Conservation (phyloP, 1,140 invertebrate genomes). For the Drosophila mayri region DNA sequence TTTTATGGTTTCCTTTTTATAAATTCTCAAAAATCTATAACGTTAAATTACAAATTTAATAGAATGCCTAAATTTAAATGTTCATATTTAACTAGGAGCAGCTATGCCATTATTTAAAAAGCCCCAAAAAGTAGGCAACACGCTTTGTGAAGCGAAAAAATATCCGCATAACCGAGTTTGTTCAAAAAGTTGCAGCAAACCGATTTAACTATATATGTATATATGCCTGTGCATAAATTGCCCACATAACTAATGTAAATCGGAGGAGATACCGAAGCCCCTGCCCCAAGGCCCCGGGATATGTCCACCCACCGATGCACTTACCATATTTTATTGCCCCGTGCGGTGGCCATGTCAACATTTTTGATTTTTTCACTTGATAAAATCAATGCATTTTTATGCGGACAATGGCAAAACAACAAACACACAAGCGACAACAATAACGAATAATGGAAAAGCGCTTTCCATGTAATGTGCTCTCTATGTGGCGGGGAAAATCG, state of each 20-base stretch:
- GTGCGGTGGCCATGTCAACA: constrained; percentile 64
- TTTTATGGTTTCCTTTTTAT: background rate
- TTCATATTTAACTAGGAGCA: background rate
- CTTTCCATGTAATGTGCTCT: constrained; percentile 61
- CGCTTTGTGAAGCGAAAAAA: constrained; percentile 7
- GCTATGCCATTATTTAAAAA: constrained; percentile 1
- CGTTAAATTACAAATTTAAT: background rate
- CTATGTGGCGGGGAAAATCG: constrained; percentile 39
- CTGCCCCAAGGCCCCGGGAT: background rate
- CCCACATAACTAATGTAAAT: constrained; percentile 54
- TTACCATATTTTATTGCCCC: constrained; percentile 57
- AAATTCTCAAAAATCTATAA: background rate
- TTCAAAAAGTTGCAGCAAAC: constrained; percentile 30
- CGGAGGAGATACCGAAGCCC: constrained; percentile 31
- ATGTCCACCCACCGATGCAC: constrained; percentile 30
- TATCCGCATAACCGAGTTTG: constrained; percentile 23
- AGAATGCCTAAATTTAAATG: background rate
- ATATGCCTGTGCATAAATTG: constrained; percentile 43
- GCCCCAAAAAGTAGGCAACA: background rate
- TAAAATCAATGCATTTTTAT: constrained; percentile 75
- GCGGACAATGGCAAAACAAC: constrained; percentile 59
- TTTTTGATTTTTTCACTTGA: constrained; percentile 78
- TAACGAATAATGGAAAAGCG: constrained; percentile 39
- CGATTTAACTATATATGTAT: constrained; percentile 7
- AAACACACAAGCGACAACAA: constrained; percentile 17